These are phyloP conservation scores for Troilus luridus DNA, from an alignment of 2,888 invertebrate genomes.

Conservation along the genomic window DNA sequence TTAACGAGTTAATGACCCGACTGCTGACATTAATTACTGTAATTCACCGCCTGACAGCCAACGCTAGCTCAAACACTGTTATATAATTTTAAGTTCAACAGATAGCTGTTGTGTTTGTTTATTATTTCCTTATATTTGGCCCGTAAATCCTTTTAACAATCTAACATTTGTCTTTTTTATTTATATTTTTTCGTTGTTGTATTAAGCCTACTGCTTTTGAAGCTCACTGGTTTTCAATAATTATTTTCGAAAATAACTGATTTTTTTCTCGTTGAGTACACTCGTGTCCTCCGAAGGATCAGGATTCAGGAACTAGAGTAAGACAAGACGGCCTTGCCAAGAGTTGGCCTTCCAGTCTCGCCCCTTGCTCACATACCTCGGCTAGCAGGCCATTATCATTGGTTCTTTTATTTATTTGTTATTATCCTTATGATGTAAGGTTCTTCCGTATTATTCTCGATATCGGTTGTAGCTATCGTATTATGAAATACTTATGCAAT, in stretches of 20 bases:
- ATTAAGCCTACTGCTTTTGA: not conserved
- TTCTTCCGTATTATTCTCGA: not conserved
- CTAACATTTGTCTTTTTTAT: too few species aligned
- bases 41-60: not conserved
- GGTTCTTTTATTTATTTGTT: conserved; percentile 8
- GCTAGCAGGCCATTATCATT: not conserved
- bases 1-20: conserved; percentile 14
- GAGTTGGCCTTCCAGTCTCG: conserved; percentile 20
- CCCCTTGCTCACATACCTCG: not conserved
- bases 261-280: too few species aligned
- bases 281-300: not conserved
- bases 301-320: conserved; percentile 9
- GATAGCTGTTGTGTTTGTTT: not conserved
- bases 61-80: not conserved
- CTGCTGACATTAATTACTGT: conserved; percentile 17
- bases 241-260: too few species aligned
- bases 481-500: not conserved
- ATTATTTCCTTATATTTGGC: not conserved
- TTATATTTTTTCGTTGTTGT: not conserved
- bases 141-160: not conserved
- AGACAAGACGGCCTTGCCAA: conserved; percentile 10
- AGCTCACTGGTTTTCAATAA: too few species aligned
- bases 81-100: not conserved
- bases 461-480: not conserved
- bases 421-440: conserved; percentile 29